phyloP scores from a whole-genome alignment of 2,797 vertebrate genomes.

The Rousettus madagascariensis region DNA sequence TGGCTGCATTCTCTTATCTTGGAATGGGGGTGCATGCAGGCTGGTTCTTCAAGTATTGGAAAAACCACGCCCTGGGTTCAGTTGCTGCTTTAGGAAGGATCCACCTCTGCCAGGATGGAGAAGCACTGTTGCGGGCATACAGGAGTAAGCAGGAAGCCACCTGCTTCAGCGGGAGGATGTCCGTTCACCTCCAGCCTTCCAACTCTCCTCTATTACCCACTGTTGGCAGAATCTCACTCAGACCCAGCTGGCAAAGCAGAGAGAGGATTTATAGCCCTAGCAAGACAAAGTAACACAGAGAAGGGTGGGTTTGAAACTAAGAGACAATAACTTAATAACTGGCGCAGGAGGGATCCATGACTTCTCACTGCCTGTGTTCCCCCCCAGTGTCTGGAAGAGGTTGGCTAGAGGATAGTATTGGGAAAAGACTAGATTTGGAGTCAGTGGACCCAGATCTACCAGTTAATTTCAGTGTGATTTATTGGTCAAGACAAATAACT shows the following conservation, averaged over 20 bases:
- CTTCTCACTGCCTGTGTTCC: background rate
- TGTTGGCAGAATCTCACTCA: background rate
- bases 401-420: background rate
- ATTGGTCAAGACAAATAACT: background rate
- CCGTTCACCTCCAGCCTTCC: background rate
- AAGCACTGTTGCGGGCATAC: background rate
- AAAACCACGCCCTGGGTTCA: background rate
- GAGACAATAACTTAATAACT: background rate
- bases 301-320: background rate
- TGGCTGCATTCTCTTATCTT: too few species aligned
- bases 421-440: background rate
- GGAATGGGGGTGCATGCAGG: too few species aligned
- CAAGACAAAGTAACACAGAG: background rate
- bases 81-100: background rate
- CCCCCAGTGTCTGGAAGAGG: background rate
- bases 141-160: background rate
- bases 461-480: background rate
- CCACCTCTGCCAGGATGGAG: background rate
- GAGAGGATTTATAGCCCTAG: background rate
- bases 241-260: background rate
- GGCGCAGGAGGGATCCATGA: accelerated
- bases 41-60: background rate
- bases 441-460: background rate
- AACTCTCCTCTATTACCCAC: background rate
- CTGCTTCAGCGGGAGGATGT: background rate